Base-by-base conservation (phyloP, 2,113 vertebrate genomes). In the Andinoacara biseriatus region DNA sequence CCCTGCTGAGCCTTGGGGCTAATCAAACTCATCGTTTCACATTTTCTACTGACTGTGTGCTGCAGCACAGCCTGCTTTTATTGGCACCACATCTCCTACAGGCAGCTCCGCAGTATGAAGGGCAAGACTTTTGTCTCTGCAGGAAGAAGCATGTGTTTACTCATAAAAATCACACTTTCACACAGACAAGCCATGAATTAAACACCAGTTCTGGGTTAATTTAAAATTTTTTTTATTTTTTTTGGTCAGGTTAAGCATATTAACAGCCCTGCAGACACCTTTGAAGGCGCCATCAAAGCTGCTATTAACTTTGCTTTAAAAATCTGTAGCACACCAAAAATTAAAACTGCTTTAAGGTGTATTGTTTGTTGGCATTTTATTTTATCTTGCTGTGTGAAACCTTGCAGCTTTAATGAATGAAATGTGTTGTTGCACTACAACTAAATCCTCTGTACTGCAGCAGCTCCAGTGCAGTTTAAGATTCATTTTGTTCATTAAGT, bases 11-110 rank as follows among this genome's bases (percentile, higher is more conserved):
- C 86, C 87, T 87, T 4, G 7, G 75, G 88, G 86, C 89, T 91
- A 90, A 92, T 92, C 93, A 92, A 90, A 90, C 84, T 85, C 90
- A 85, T 57, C 58, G 81, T 90, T 84, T 80, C 90, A 83, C 86
- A 82, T 88, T 83, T 80, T 93, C 90, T 29, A 84, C 86, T 75
- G 80, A 78, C 78, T 82, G 78, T 76, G 83, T 69, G 85, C 81
- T 22, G 75, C 89, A 67, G 87, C 82, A 86, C 43, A 88, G 74
- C 85, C 86, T 26, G 69, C 82, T 43, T 86, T 69, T 89, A 84
- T 82, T 82, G 90, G 87, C 85, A 77, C 46, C n/a, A 3, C 78
- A 3, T 67, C 61, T 35, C 84, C 72, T 31, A 79, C 81, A 87
- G 90, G 86, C 77, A 82, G 86, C 74, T 85, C 81, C 78, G 86